phyloP scores from a whole-genome alignment of 1,140 invertebrate species.

The Bemisia tabaci region DNA sequence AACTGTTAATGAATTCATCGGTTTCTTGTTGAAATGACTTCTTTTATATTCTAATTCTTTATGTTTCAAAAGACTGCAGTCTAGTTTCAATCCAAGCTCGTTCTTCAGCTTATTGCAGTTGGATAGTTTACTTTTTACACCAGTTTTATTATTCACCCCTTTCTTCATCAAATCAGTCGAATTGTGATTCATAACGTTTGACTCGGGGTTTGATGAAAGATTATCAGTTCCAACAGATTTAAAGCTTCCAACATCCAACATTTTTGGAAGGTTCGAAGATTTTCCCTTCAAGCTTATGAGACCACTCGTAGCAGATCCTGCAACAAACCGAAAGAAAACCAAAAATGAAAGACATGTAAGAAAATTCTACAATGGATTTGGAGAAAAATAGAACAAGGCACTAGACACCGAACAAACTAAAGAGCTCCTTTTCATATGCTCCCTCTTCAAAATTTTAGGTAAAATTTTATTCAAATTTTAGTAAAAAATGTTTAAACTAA shows the following conservation, averaged over 20 bases:
- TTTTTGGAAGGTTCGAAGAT: not conserved
- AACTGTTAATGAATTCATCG: not conserved
- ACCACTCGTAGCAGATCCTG: not conserved
- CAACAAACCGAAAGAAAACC: too few relatives aligned
- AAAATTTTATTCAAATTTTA: too few relatives aligned
- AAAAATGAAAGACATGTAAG: too few relatives aligned
- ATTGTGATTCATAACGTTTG: constrained; percentile 5
- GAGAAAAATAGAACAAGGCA: too few relatives aligned
- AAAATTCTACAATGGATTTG: too few relatives aligned
- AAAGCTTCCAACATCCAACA: not conserved
- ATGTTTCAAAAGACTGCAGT: constrained; percentile 4
- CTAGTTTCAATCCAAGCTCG: constrained; percentile 1
- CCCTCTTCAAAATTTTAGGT: too few relatives aligned
- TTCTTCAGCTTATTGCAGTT: not conserved
- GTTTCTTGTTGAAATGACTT: not conserved
- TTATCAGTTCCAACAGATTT: not conserved
- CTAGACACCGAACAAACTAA: too few relatives aligned
- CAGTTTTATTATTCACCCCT: constrained; percentile 3
- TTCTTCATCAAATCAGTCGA: constrained; percentile 4
- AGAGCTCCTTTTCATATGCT: too few relatives aligned
- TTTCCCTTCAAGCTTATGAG: not conserved
- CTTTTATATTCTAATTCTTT: constrained; percentile 3
- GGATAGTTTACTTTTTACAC: not conserved
- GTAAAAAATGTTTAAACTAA: too few relatives aligned
- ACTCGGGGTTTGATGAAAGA: not conserved